Evolutionary conservation across 2,888 invertebrate genomes (phyloP).

Genomic region (Drosophila planitibia): DNA sequence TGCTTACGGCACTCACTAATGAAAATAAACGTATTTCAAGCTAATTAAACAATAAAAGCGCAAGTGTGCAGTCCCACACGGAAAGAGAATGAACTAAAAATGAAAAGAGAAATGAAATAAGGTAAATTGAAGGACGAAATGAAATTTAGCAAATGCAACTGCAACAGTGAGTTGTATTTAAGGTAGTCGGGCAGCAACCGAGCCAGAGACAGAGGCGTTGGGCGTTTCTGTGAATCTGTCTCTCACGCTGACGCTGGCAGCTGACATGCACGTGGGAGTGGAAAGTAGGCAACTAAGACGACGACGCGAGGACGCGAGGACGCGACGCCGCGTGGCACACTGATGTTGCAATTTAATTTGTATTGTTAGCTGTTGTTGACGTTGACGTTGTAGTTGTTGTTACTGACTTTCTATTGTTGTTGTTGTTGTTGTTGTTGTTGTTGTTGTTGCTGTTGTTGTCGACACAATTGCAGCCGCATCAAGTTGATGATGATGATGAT

Average conservation of each 20-base stretch:
- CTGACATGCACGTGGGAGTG: conserved; percentile 61
- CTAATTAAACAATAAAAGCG: conserved; percentile 78
- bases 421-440: conserved; percentile 26
- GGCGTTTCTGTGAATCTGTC: conserved; percentile 45
- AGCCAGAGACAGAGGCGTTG: not conserved
- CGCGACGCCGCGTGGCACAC: conserved; percentile 51
- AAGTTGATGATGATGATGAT: conserved; percentile 67
- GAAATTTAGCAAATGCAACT: conserved; percentile 57
- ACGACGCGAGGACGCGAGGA: conserved; percentile 35
- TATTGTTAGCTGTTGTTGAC: conserved; percentile 67
- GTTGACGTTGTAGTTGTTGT: conserved; percentile 27
- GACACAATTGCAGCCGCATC: conserved; percentile 67
- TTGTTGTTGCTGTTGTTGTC: conserved; percentile 32
- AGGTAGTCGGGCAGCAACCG: not conserved
- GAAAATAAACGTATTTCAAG: conserved; percentile 82
- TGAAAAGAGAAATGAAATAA: conserved; percentile 24
- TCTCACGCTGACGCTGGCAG: conserved; percentile 58
- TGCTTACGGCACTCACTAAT: conserved; percentile 76
- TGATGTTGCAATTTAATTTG: conserved; percentile 81
- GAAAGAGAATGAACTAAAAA: conserved; percentile 45
- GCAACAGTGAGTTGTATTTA: conserved; percentile 14
- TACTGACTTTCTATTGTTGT: conserved; percentile 24
- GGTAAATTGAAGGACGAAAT: conserved; percentile 61
- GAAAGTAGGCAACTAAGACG: conserved; percentile 75
- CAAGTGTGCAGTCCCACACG: conserved; percentile 46